Evolutionary conservation across 2,113 vertebrate genomes (phyloP), one percentile per base, ranked within the genome.

Genomic region (Xiphophorus couchianus): DNA sequence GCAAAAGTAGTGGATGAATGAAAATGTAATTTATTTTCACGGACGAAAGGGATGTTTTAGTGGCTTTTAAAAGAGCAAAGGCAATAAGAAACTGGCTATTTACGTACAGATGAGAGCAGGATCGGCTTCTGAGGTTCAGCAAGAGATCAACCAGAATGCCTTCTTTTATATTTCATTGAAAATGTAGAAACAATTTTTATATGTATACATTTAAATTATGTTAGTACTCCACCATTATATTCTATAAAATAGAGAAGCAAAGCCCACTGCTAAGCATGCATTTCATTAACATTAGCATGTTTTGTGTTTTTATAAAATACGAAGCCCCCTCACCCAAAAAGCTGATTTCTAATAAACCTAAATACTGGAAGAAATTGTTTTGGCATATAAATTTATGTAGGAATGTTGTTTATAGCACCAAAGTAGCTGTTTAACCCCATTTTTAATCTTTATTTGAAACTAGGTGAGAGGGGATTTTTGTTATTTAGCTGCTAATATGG

Each of bases 1-100:
- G 73, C 61, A 48, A 54, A 72, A 42, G 42, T 29, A 71, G 62
- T 69, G 58, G 7, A 62, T 58, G 7, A 58, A 69, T 27, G 67
- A 60, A 27, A 69, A 44, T 33, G 51, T 58, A 25, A 9, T 58
- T 58, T n/a, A 10, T n/a, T 58, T 54, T 54, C 22, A 22, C 44
- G 7, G 44, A 58, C 19, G n/a, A n/a, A 54, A 25, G 22, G 10
- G 25, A 58, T n/a, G 7, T 58, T 58, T n/a, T 8, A 48, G 5
- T 30, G 28, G 15, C 28, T 30, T 30, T 62, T 30, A 63, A 30
- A 22, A 33, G 22, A 58, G 48, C 17, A 54, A 19, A 58, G 22
- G 17, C 5, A 19, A 54, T 25, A 19, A 54, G 2, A 58, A n/a
- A 58, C 51, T 25, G 25, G 5, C 1, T 58, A 58, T 11, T 58